Base-by-base conservation (phyloP, 2,797 vertebrate genomes). In the Okamejei kenojei region DNA sequence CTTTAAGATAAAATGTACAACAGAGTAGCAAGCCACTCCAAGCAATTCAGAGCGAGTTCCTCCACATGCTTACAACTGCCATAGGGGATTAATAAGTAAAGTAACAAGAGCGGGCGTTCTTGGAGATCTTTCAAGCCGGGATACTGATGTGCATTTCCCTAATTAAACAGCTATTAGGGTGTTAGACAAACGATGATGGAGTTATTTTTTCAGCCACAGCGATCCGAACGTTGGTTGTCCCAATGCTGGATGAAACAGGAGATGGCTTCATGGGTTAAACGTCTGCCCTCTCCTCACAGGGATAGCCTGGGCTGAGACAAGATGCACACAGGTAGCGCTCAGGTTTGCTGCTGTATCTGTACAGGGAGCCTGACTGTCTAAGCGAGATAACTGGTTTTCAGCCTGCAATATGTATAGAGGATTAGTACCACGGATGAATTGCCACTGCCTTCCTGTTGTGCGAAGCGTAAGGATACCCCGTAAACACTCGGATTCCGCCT, bases 161-260 rank as follows among this genome's bases (percentile, higher is more conserved):
- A 88, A 88, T 88, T 35, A 88, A 88, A 35, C 21, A 32, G 84
- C n/a, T 68, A 88, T 88, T 88, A 88, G 84, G 4, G 32, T 68
- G 63, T 88, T 21, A 35, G 84, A 65, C 84, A 88, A 88, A 68
- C 10, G n/a, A 68, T 35, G 68, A 88, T 10, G 63, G 84, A 68
- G n/a, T 68, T 7, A 5, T 68, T 35, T 68, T 35, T 68, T 2
- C 2, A 17, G 17, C 32, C 84, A 68, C n/a, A 17, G 21, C 17
- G n/a, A 35, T 68, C 65, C 35, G 63, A 88, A 88, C 84, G 68
- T 88, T 68, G n/a, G 7, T 32, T 32, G 13, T 84, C 61, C 21
- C 61, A 23, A 35, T 32, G 0, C 2, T 21, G 84, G 61, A 88
- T 23, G 84, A 68, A 54, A n/a, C 63, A 88, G 29, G 29, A 35